Base-by-base conservation (phyloP, 2,888 invertebrate species). In the Conops quadrifasciatus region DNA sequence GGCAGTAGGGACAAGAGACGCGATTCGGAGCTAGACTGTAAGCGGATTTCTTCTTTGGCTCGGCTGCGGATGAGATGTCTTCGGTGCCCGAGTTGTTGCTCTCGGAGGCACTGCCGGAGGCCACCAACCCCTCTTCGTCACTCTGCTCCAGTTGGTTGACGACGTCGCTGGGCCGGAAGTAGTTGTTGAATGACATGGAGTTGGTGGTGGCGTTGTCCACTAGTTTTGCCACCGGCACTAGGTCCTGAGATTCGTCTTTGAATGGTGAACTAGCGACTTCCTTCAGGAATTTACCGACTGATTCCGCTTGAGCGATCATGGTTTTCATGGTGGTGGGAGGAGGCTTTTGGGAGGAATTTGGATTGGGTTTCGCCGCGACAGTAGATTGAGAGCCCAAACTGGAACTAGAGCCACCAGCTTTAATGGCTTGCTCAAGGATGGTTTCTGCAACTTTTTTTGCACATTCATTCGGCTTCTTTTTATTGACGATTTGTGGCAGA, bases 1-100 rank as follows among this genome's bases (percentile, higher is more conserved):
- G 91, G 85, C 98, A 98, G 81, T 94, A 96, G 0, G 96, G 96
- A 80, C 98, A 98, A 63, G 93, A 92, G 1, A 97, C 95, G 28
- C 97, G 90, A 84, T 97, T 97, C 0, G 97, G 97, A 0, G 97
- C 97, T 81, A 96, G 89, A 64, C 96, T 96, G 85, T 98, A 98
- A 0, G 97, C 97, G 16, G 96, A 97, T 80, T 95, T 94, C 86
- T 96, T 96, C 86, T 96, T 96, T 1, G 84, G 82, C 30, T 85
- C 84, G 47, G 78, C 79, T 53, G 80, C 77, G 72, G 80, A 78
- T 56, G 80, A 79, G 2, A 84, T 82, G 58, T 94, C 94, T 83
- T 94, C 94, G 75, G 93, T 93, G 74, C 94, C 94, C 16, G 94
- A 93, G 78, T 92, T 91, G 80, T 93, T 94, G 78, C 92, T 93